phyloP scores from a whole-genome alignment of 2,113 vertebrate species.

The Lonchura striata region DNA sequence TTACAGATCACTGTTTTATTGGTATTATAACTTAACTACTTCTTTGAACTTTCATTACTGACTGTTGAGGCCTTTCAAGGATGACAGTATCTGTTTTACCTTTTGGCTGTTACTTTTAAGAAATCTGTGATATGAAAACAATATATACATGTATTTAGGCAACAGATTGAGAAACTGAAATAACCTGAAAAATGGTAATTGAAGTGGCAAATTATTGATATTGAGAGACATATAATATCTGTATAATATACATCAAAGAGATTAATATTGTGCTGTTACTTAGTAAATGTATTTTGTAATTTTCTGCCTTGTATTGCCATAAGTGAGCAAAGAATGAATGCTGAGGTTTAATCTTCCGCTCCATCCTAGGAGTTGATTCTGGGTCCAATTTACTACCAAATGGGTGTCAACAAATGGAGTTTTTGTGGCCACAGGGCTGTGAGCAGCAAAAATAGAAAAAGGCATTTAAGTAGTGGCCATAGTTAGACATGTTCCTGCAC shows the following conservation, averaged over 20 bases:
- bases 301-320: neutral
- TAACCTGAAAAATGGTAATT: neutral
- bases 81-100: conserved; percentile 4
- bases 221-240: neutral
- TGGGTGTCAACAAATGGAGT: neutral
- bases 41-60: conserved; percentile 19
- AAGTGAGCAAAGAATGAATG: neutral
- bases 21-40: neutral
- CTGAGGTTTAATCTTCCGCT: neutral
- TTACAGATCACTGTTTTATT: conserved; percentile 47
- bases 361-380: neutral
- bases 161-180: neutral
- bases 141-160: neutral
- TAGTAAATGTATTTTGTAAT: neutral
- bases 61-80: conserved; percentile 17
- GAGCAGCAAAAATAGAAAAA: neutral
- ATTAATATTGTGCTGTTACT: neutral
- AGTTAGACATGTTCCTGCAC: neutral
- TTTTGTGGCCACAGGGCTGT: neutral
- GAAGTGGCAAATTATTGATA: neutral
- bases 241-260: neutral
- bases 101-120: neutral
- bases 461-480: neutral
- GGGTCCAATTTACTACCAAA: neutral
- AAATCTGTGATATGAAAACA: neutral